Evolutionary conservation across 2,797 vertebrate genomes (phyloP), one percentile per base, ranked within the genome.

Genomic region (Chelmon rostratus): DNA sequence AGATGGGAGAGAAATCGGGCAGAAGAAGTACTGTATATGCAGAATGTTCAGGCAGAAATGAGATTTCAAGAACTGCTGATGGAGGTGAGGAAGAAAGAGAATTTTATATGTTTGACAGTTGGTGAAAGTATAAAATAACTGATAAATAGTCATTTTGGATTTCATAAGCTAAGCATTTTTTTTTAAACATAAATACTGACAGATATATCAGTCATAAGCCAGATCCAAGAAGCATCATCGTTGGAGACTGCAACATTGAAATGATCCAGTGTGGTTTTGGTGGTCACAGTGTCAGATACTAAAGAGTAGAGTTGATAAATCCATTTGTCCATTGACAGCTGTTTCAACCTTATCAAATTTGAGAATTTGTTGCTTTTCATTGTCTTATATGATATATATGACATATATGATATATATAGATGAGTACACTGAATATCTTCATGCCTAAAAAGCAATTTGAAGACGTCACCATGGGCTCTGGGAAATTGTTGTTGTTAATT

Each of bases 1-100:
- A 86, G 67, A 84, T 73, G 72, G 58, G 73, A 83, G 47, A 75
- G 61, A 68, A 61, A 58, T 69, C 52, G 64, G 63, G 47, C 71
- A 46, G 68, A 58, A 65, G 42, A 81, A 78, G 67, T 37, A 52
- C 2, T 46, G 68, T 50, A 28, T 44, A 58, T 28, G 37, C 38
- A 52, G 65, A 77, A 31, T 46, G 42, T 15, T 61, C 33, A 12
- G 52, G 52, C 46, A 23, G 65, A 78, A 70, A 42, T 38, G 6
- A 40, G 61, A 61, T 68, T 83, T 72, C 10, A 68, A 57, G 25
- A 70, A 46, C 2, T 50, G 58, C 7, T 54, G 31, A 9, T 37
- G 38, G 21, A 65, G 3, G 28, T 40, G 74, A 71, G 31, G 56
- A 69, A 12, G 35, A 40, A 35, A 44, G 15, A 50, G 38, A 44